Percentiles rank a stretch among this genome's conserved stretches.
Evolutionary conservation across 23 tunicate genomes (phyloP).

Genomic region (Diplosoma virens): DNA sequence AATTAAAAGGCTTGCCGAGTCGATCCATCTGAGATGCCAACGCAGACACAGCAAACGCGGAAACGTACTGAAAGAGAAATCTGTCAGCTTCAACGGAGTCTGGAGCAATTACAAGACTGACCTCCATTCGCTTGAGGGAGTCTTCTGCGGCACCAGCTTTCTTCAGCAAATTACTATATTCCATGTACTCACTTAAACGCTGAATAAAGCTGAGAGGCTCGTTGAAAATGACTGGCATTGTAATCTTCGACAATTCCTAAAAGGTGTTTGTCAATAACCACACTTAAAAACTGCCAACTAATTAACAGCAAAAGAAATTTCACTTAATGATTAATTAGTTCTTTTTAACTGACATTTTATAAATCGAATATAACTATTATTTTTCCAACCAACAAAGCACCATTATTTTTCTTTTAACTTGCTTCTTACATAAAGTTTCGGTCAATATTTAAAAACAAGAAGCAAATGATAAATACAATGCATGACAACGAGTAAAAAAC

Average conservation of each 20-base stretch:
- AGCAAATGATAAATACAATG: too few species aligned
- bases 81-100: neutral
- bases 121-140: conserved; percentile 74
- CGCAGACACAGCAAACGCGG: conserved; percentile 88
- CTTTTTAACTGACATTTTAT: too few species aligned
- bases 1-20: conserved; percentile 93
- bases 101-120: conserved; percentile 11
- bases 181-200: conserved; percentile 92
- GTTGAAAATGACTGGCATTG: conserved; percentile 97
- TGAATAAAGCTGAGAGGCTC: conserved; percentile 93
- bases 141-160: conserved; percentile 46
- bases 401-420: too few species aligned
- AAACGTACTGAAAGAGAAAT: conserved; percentile 51
- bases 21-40: conserved; percentile 84
- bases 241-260: conserved; percentile 92
- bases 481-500: too few species aligned
- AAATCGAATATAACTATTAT: too few species aligned
- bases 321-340: too few species aligned
- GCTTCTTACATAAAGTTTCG: too few species aligned
- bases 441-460: too few species aligned
- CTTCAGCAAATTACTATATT: conserved; percentile 62
- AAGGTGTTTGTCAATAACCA: too few species aligned
- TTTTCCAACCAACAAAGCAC: too few species aligned
- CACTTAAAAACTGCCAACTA: too few species aligned
- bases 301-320: too few species aligned